These are phyloP conservation scores for Lophotriccus pileatus DNA, from an alignment of 2,797 vertebrate genomes.

Conservation along the genomic window DNA sequence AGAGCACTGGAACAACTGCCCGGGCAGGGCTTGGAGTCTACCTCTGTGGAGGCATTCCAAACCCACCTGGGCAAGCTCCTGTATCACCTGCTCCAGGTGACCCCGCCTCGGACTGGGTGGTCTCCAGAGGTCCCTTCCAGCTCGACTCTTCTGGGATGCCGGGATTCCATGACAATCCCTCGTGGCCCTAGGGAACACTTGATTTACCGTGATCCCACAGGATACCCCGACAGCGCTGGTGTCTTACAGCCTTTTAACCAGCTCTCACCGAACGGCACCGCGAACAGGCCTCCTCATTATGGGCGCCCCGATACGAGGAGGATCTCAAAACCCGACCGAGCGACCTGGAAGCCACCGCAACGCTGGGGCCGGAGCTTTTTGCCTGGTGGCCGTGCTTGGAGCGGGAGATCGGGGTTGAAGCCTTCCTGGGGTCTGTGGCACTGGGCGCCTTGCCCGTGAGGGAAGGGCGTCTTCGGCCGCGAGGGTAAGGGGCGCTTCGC, in stretches of 20 bases:
- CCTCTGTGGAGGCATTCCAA: not conserved
- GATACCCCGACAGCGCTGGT: accelerated
- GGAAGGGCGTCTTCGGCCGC: no score
- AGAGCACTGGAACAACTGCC: not conserved
- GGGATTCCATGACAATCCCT: accelerated
- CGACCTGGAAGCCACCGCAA: accelerated
- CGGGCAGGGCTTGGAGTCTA: no score
- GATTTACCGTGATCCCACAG: accelerated
- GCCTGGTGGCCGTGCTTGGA: not conserved
- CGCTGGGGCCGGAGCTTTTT: no score
- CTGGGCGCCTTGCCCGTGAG: no score
- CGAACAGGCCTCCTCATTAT: accelerated
- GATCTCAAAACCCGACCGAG: accelerated
- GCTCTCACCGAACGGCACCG: accelerated
- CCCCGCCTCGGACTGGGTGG: not conserved
- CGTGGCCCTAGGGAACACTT: accelerated
- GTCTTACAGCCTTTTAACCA: not conserved
- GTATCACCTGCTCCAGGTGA: not conserved
- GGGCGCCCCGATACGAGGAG: accelerated
- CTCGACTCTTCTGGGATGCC: not conserved
- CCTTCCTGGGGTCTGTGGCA: not conserved
- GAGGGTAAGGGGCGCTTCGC: no score
- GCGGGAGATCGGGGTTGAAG: not conserved
- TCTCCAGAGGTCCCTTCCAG: not conserved
- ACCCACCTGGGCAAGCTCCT: not conserved